Conservation (phyloP, 1,140 invertebrate genomes). For the Bombus ignitus region DNA sequence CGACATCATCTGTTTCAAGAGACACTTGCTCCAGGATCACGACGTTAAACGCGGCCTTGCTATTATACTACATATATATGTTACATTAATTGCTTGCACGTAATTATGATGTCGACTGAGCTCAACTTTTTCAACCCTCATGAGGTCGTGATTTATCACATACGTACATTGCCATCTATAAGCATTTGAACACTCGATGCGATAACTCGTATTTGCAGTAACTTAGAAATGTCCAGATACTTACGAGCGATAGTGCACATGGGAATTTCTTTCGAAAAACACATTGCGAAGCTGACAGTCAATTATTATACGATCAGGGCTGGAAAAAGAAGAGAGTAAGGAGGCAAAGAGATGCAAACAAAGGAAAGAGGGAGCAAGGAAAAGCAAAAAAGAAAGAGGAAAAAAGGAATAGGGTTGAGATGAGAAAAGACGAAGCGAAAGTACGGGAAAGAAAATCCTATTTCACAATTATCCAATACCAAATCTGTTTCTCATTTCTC, state of each 20-base stretch:
- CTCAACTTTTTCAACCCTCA: neutral
- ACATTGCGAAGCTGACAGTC: too few species aligned
- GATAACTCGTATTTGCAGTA: neutral
- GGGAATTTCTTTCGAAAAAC: too few species aligned
- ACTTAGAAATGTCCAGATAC: too few species aligned
- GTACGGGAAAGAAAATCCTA: too few species aligned
- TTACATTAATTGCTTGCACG: neutral
- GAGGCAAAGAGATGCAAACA: too few species aligned
- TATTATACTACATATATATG: neutral
- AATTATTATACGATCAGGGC: too few species aligned
- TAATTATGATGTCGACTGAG: neutral
- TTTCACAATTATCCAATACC: neutral
- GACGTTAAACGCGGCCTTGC: neutral
- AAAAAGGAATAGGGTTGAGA: too few species aligned
- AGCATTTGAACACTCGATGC: neutral
- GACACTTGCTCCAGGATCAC: neutral
- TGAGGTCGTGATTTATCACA: neutral
- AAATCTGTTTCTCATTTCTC: neutral
- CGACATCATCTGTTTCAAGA: slow-evolving; percentile 1
- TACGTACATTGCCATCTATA: neutral
- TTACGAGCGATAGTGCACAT: too few species aligned
- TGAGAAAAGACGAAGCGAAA: too few species aligned
- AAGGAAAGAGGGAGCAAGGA: too few species aligned
- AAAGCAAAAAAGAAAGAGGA: too few species aligned
- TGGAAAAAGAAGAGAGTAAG: too few species aligned